These are phyloP conservation scores for Folsomia manolachei DNA, from an alignment of 2,888 invertebrate genomes.

Conservation along the genomic window DNA sequence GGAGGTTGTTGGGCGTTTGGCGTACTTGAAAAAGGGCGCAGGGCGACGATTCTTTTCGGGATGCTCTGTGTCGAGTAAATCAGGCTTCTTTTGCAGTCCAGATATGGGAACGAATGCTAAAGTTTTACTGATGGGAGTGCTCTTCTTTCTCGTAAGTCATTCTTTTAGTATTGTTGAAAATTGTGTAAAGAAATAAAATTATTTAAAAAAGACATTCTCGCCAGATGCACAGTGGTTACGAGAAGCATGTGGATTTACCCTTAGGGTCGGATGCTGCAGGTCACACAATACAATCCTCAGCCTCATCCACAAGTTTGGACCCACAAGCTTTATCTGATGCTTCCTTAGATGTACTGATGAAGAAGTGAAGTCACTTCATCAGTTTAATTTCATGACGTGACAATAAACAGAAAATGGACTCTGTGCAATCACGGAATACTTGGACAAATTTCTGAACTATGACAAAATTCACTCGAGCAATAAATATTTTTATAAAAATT, in stretches of 20 bases:
- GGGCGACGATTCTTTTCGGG: neutral
- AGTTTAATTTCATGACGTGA: neutral
- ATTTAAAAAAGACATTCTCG: neutral
- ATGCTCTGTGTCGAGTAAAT: neutral
- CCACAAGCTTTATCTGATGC: no score
- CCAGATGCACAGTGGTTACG: neutral
- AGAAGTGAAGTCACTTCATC: neutral
- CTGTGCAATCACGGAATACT: neutral
- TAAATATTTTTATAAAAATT: no score
- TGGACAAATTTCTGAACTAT: neutral
- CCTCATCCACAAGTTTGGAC: no score
- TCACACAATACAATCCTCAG: neutral
- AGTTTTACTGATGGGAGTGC: constrained; percentile 18
- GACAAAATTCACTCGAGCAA: neutral
- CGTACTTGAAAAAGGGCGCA: neutral
- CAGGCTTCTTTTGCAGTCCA: constrained; percentile 12
- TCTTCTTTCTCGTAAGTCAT: constrained; percentile 23
- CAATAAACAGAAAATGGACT: neutral
- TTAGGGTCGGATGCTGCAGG: neutral
- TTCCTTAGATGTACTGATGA: neutral
- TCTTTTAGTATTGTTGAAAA: neutral
- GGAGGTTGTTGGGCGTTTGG: constrained; percentile 17
- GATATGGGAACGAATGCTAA: constrained; percentile 22
- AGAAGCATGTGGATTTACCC: neutral
- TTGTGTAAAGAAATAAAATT: neutral